A percentile compares a stretch with the other conserved stretches of the same genome.
Evolutionary conservation across 2,797 vertebrate genomes (phyloP).

Genomic region (Emydoidea blandingii): DNA sequence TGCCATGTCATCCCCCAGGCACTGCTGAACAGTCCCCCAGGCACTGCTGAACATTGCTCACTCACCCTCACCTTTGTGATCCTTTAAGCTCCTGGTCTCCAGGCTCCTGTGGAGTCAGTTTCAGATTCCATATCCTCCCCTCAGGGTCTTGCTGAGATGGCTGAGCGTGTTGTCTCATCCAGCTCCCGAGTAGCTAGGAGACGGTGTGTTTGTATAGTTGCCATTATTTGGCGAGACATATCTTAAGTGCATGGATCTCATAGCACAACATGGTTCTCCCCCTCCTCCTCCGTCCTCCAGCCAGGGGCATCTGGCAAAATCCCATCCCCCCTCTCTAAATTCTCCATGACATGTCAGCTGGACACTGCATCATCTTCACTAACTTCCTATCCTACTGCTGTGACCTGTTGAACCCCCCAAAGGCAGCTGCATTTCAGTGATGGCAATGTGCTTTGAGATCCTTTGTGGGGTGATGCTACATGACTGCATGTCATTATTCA

Average conservation of each 20-base stretch:
- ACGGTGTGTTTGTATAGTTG: background rate
- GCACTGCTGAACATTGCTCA: accelerated
- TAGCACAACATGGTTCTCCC: background rate
- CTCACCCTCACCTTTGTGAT: constrained; percentile 91
- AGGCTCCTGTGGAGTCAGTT: constrained; percentile 93
- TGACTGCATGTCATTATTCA: background rate
- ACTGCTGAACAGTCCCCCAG: accelerated
- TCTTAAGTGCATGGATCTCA: accelerated
- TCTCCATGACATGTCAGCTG: accelerated
- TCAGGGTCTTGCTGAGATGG: constrained; percentile 92
- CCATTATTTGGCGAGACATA: background rate
- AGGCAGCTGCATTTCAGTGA: background rate
- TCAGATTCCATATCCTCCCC: constrained; percentile 96
- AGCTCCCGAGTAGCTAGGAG: constrained; percentile 81
- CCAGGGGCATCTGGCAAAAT: accelerated
- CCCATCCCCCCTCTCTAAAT: background rate
- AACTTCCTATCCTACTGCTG: background rate
- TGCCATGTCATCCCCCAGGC: accelerated
- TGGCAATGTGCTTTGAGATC: background rate
- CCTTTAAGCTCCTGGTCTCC: constrained; percentile 97
- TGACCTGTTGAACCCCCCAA: background rate
- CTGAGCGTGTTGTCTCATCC: constrained; percentile 92
- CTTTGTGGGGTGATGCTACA: background rate
- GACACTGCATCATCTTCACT: accelerated
- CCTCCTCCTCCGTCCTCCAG: background rate